Evolutionary conservation across 2,888 invertebrate species (phyloP).

Genomic region (Luperina testacea): DNA sequence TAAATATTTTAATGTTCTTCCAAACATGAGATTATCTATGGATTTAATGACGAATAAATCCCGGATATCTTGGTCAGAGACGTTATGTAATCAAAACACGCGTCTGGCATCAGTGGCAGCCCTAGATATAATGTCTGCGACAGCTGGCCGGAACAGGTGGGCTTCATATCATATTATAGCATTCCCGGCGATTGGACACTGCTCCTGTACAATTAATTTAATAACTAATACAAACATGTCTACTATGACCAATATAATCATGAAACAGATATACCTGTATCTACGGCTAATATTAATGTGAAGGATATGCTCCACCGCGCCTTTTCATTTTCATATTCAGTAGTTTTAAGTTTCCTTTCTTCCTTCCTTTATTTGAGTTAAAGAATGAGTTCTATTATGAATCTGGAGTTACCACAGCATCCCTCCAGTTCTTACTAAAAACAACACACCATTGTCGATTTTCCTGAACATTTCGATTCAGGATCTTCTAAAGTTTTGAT

Average conservation of each 20-base stretch:
- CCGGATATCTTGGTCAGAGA: conserved; percentile 22
- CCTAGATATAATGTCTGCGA: conserved; percentile 62
- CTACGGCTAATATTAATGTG: not conserved
- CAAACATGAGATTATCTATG: not conserved
- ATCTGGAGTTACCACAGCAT: conserved; percentile 2
- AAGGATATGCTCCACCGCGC: not conserved
- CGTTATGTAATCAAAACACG: conserved; percentile 41
- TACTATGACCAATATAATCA: conserved; percentile 26
- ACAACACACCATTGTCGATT: conserved; percentile 49
- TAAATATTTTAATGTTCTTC: not conserved
- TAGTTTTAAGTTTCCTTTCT: not conserved
- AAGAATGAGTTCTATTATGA: not conserved
- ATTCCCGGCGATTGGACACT: conserved; percentile 54
- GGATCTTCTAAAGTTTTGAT: conserved; percentile 39
- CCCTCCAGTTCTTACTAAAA: conserved; percentile 10
- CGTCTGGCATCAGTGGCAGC: conserved; percentile 44
- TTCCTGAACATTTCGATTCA: conserved; percentile 35
- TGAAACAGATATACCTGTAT: conserved; percentile 8
- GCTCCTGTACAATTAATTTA: conserved; percentile 61
- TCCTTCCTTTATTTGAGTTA: too few species aligned
- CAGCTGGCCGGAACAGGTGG: conserved; percentile 81
- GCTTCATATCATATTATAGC: conserved; percentile 60
- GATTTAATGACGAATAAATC: conserved; percentile 24
- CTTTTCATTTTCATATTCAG: not conserved
- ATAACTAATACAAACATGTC: conserved; percentile 50